phyloP scores from a whole-genome alignment of 2,888 invertebrate species.

The Allacma fusca region DNA sequence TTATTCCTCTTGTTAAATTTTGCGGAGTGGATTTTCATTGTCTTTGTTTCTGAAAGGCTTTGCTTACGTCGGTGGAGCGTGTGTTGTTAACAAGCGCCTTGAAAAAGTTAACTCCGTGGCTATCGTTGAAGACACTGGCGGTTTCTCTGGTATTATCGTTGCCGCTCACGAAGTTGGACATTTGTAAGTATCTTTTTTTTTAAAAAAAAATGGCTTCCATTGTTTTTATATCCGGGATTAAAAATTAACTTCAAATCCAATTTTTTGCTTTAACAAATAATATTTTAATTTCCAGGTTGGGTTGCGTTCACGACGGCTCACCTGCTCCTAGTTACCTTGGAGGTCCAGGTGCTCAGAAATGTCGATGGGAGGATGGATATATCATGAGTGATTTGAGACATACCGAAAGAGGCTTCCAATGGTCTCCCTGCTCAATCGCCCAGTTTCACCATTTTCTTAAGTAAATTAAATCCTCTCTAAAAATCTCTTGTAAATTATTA shows the following conservation, averaged over 20 bases:
- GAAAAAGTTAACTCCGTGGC: constrained; percentile 97
- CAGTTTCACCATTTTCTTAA: constrained; percentile 95
- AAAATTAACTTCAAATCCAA: too few relatives aligned
- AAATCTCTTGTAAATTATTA: constrained; percentile 25
- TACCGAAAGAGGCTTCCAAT: constrained; percentile 92
- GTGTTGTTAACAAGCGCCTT: constrained; percentile 91
- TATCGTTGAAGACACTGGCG: constrained; percentile 95
- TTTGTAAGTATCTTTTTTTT: constrained; percentile 79
- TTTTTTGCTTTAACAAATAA: too few relatives aligned
- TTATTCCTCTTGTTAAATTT: neutral
- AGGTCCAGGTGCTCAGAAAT: constrained; percentile 92
- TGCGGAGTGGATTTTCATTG: neutral
- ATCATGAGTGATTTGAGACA: constrained; percentile 95
- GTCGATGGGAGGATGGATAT: constrained; percentile 94
- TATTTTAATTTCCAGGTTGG: constrained; percentile 75
- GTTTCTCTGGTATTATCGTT: constrained; percentile 94
- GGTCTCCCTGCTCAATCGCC: constrained; percentile 91
- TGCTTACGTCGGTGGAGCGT: constrained; percentile 94
- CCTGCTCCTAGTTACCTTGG: constrained; percentile 93
- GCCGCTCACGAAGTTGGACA: constrained; percentile 97
- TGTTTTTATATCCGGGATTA: too few relatives aligned
- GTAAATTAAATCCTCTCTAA: constrained; percentile 68
- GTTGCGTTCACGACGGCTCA: constrained; percentile 95
- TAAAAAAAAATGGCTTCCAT: too few relatives aligned
- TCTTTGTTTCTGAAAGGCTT: constrained; percentile 73